Conservation (phyloP, 2,797 vertebrate species). For the Chaenodraco wilsoni region DNA sequence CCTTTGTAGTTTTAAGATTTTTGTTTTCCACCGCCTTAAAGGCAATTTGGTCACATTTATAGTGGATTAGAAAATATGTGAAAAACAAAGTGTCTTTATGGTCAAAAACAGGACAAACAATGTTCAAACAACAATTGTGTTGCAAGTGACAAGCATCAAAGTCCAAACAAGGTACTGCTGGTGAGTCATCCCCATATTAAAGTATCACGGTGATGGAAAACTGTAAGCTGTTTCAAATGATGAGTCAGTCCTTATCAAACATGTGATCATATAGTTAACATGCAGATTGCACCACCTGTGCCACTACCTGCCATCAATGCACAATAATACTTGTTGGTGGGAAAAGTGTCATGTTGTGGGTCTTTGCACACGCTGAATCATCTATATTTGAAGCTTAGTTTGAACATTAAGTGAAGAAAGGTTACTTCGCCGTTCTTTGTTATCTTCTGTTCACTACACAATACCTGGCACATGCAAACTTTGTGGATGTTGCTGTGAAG, state of each 20-base stretch:
- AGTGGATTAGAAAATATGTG: background rate
- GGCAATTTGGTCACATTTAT: too few relatives aligned
- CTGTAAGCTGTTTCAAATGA: background rate
- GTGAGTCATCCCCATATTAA: conserved; percentile 6
- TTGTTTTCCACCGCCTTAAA: too few relatives aligned
- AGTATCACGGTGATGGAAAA: conserved; percentile 1
- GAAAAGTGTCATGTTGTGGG: background rate
- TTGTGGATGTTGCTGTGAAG: background rate
- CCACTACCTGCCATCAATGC: background rate
- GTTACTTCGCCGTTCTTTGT: too few relatives aligned
- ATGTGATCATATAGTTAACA: conserved; percentile 24
- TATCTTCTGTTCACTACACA: conserved; percentile 3
- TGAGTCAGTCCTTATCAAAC: conserved; percentile 26
- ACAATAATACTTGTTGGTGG: background rate
- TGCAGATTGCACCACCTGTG: conserved; percentile 1
- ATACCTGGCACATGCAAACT: background rate
- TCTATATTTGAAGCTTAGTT: background rate
- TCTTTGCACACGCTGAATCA: background rate
- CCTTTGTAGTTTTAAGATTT: too few relatives aligned
- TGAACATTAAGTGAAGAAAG: background rate
- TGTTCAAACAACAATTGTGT: background rate
- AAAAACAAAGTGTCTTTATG: too few relatives aligned
- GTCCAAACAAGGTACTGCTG: background rate
- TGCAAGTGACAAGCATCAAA: background rate
- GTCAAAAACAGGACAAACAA: background rate